Percentiles rank a stretch among this genome's conserved stretches.
phyloP scores from a whole-genome alignment of 2,888 invertebrate genomes.

The Plutella xylostella region DNA sequence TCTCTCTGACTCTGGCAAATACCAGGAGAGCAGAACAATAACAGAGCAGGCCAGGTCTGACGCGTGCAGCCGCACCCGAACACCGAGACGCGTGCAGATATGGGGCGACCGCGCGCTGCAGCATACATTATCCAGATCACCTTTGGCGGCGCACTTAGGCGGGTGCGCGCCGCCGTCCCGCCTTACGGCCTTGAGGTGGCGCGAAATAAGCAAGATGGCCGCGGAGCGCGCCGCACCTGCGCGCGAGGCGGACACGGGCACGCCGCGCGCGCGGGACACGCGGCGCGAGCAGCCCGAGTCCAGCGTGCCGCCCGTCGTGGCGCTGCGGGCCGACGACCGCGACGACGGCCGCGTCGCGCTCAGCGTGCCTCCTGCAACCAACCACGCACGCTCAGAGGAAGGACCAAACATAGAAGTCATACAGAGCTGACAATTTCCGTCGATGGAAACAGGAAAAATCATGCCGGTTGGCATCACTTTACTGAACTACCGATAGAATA shows the following conservation, averaged over 20 bases:
- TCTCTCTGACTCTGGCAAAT: no score
- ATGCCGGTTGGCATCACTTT: neutral
- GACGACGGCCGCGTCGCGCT: slow-evolving; percentile 59
- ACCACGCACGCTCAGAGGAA: neutral
- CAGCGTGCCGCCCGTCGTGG: slow-evolving; percentile 48
- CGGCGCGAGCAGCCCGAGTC: slow-evolving; percentile 67
- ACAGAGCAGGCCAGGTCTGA: neutral
- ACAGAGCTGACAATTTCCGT: no score
- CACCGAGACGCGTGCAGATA: slow-evolving; percentile 58
- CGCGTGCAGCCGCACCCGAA: slow-evolving; percentile 24
- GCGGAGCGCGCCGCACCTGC: slow-evolving; percentile 94
- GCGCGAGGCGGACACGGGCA: slow-evolving; percentile 82
- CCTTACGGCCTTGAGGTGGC: slow-evolving; percentile 78
- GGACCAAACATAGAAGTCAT: neutral
- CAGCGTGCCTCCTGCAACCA: slow-evolving; percentile 68
- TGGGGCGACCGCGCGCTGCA: slow-evolving; percentile 51
- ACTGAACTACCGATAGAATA: slow-evolving; percentile 32
- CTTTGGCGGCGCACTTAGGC: slow-evolving; percentile 69
- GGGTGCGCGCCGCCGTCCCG: slow-evolving; percentile 67
- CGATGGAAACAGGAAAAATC: no score
- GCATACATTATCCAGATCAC: slow-evolving; percentile 70
- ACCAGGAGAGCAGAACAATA: neutral
- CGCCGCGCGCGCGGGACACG: slow-evolving; percentile 72
- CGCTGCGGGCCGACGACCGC: slow-evolving; percentile 57
- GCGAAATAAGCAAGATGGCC: slow-evolving; percentile 95